Conservation (phyloP, 2,888 invertebrate species). For the Alviniconcha strummeri region DNA sequence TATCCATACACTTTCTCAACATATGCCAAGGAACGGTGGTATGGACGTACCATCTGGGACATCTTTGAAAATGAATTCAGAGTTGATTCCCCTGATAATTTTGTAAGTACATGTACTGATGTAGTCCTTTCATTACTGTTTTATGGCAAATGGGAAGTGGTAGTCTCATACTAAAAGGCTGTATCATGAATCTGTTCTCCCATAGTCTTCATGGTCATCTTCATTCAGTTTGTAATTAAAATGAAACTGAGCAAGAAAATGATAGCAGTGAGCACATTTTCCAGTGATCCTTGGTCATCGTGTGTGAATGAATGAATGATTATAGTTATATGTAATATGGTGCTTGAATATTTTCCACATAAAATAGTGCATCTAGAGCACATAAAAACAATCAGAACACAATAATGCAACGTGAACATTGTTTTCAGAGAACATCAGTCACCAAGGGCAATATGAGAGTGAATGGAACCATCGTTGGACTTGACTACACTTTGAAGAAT, state of each 20-base stretch:
- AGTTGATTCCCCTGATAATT: slow-evolving; percentile 74
- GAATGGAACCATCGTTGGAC: slow-evolving; percentile 84
- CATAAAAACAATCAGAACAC: no score
- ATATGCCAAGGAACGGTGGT: slow-evolving; percentile 96
- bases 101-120: slow-evolving; percentile 75
- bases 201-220: no score
- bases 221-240: no score
- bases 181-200: no score
- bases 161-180: no score
- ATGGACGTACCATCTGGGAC: slow-evolving; percentile 90
- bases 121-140: neutral
- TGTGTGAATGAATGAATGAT: no score
- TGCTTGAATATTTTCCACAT: no score
- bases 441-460: slow-evolving; percentile 55
- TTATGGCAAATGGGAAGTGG: neutral
- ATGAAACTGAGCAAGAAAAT: no score
- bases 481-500: slow-evolving; percentile 93
- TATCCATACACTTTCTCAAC: slow-evolving; percentile 97
- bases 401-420: neutral
- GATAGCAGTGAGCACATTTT: no score
- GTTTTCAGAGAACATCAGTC: slow-evolving; percentile 16
- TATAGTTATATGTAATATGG: no score
- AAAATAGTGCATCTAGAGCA: no score
- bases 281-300: no score
- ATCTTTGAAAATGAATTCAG: slow-evolving; percentile 95